Evolutionary conservation across 2,797 vertebrate species (phyloP).

Genomic region (Scolopax rusticola): DNA sequence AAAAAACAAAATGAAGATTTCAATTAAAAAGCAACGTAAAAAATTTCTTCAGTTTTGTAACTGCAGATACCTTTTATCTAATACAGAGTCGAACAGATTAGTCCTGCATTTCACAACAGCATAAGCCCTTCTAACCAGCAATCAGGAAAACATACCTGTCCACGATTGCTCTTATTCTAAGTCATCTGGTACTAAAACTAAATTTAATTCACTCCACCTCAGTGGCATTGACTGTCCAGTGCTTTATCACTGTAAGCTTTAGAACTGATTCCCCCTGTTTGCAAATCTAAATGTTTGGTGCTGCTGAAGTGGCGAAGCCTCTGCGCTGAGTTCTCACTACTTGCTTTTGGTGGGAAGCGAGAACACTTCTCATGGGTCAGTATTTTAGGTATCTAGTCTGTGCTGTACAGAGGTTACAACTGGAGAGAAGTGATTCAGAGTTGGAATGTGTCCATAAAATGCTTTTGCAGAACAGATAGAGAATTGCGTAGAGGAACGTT

Average conservation of each 20-base stretch:
- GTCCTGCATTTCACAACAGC: neutral
- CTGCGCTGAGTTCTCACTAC: neutral
- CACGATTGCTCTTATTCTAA: neutral
- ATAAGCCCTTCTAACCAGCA: neutral
- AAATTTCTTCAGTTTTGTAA: neutral
- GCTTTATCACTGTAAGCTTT: neutral
- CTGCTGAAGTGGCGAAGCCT: neutral
- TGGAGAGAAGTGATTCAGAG: neutral
- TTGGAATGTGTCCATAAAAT: neutral
- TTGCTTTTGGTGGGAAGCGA: neutral
- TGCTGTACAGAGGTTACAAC: neutral
- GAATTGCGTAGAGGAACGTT: neutral
- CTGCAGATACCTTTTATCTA: neutral
- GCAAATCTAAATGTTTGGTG: neutral
- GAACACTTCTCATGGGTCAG: neutral
- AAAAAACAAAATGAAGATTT: neutral
- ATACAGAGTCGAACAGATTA: neutral
- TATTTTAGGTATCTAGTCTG: neutral
- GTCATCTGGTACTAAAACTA: neutral
- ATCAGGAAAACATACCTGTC: neutral
- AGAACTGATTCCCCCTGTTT: neutral
- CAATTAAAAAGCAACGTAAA: rapidly evolving
- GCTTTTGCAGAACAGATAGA: neutral
- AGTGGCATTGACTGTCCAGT: neutral
- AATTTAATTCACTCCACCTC: neutral